Conservation (phyloP, 35 echinoderm and acorn worm species). For the Stichopus chloronotus region DNA sequence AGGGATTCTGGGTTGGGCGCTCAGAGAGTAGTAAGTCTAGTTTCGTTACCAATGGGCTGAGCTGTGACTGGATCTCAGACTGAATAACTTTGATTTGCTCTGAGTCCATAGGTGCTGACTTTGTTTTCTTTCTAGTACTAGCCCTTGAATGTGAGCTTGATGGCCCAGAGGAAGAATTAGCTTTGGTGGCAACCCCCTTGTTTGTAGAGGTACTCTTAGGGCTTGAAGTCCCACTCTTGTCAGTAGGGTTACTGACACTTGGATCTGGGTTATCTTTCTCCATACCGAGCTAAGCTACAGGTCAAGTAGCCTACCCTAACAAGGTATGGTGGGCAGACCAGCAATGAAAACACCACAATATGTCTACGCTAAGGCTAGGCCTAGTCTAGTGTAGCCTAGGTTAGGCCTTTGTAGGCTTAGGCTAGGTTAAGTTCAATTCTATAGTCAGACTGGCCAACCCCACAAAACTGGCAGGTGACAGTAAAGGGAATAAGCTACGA, state of each 20-base stretch:
- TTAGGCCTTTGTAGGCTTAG: not conserved
- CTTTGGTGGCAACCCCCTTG: not conserved
- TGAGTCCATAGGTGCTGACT: not conserved
- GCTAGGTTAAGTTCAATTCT: not conserved
- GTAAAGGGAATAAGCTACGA: not conserved
- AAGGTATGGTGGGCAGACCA: too few species aligned
- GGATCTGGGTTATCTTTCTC: conserved; percentile 9
- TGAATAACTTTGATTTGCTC: conserved; percentile 5
- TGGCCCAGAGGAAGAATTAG: not conserved
- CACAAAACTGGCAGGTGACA: conserved; percentile 14
- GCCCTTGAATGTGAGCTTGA: not conserved
- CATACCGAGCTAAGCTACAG: not conserved
- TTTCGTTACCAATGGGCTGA: not conserved
- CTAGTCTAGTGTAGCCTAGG: not conserved
- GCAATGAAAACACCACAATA: not conserved
- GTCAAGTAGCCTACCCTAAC: not conserved
- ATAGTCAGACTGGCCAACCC: not conserved
- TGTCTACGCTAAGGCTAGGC: conserved; percentile 9
- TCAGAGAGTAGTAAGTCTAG: not conserved
- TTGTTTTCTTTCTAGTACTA: not conserved
- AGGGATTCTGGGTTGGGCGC: not conserved
- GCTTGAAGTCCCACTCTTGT: not conserved
- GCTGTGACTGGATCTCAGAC: conserved; percentile 1
- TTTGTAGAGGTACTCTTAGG: not conserved
- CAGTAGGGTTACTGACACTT: not conserved